Conservation (phyloP, 1,140 invertebrate species). For the Cotesia typhae region DNA sequence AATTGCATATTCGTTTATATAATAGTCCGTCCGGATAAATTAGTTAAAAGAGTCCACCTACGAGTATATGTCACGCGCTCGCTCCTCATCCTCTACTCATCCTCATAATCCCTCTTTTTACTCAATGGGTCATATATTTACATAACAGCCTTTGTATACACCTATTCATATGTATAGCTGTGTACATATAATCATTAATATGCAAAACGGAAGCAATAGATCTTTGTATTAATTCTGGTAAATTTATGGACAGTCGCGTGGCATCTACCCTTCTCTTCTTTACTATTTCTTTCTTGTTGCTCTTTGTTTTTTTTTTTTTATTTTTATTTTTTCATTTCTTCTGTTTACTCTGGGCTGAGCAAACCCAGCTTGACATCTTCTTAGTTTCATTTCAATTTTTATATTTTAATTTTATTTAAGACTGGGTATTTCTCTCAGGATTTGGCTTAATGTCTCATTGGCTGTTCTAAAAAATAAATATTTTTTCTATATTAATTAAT, state of each 20-base stretch:
- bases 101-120: not conserved
- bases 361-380: too few species aligned
- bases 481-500: too few species aligned
- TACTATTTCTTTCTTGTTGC: not conserved
- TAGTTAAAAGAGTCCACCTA: conserved; percentile 3
- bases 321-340: not conserved
- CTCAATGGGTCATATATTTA: not conserved
- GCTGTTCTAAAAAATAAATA: too few species aligned
- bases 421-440: too few species aligned
- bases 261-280: conserved; percentile 33
- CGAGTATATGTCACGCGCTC: conserved; percentile 12
- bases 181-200: not conserved
- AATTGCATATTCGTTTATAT: too few species aligned
- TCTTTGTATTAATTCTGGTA: conserved; percentile 50
- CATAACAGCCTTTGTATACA: too few species aligned
- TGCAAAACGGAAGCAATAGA: conserved; percentile 43
- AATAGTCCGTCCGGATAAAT: not conserved
- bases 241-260: conserved; percentile 49
- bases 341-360: not conserved
- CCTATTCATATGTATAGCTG: not conserved
- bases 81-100: too few species aligned
- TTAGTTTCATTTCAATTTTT: too few species aligned
- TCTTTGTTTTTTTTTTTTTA: conserved; percentile 4
- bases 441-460: too few species aligned
- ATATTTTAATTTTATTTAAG: too few species aligned